A percentile compares a stretch with the other conserved stretches of the same genome.
Conservation (phyloP, 2,797 vertebrate genomes). For the Chrysolophus pictus region DNA sequence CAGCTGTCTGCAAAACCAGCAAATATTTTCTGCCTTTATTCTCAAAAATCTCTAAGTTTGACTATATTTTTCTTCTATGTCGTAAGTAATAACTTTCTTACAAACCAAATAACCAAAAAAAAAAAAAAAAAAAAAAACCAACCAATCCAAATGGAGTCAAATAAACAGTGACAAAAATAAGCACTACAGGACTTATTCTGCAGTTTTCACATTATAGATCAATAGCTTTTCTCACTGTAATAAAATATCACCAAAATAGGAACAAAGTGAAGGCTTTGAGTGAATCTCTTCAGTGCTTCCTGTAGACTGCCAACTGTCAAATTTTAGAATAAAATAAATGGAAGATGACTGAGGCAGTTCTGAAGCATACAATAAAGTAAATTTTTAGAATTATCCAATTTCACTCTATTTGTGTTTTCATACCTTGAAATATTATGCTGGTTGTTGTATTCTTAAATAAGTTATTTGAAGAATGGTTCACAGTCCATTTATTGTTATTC, state of each 20-base stretch:
- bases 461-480: constrained; percentile 66
- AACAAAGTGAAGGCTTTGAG: constrained; percentile 8
- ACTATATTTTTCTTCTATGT: not conserved
- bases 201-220: not conserved
- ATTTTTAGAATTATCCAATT: constrained; percentile 30
- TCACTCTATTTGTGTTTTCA: not conserved
- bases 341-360: not conserved
- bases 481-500: constrained; percentile 75
- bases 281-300: not conserved
- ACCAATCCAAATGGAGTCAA: not conserved
- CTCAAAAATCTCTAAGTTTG: not conserved
- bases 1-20: not conserved
- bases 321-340: constrained; percentile 30
- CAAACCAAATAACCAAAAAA: not conserved
- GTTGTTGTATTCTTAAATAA: constrained; percentile 69
- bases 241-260: not conserved
- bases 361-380: constrained; percentile 9
- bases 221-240: not conserved
- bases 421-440: constrained; percentile 32
- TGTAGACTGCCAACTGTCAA: not conserved
- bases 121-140: not conserved
- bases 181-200: not conserved
- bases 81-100: not conserved
- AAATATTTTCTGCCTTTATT: not conserved
- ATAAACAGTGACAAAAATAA: not conserved